Conservation (phyloP, 1,140 invertebrate genomes). For the Berghia stephanieae region DNA sequence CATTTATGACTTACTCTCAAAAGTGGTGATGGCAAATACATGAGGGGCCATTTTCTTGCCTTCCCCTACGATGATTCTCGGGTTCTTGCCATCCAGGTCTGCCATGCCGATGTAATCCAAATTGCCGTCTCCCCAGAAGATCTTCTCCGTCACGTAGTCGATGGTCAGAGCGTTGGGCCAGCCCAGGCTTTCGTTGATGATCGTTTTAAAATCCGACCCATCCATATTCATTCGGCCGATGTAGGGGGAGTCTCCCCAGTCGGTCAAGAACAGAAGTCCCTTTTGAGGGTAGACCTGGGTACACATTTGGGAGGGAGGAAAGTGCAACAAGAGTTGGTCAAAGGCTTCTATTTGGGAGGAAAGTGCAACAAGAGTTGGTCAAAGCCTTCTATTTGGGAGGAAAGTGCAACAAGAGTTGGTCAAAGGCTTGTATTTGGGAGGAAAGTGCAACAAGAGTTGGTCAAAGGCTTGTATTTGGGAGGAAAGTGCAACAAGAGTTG, state of each 20-base stretch:
- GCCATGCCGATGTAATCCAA: constrained; percentile 89
- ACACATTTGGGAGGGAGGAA: constrained; percentile 93
- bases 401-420: too few species aligned
- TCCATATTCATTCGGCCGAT: constrained; percentile 97
- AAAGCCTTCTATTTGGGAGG: too few species aligned
- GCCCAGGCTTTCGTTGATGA: constrained; percentile 95
- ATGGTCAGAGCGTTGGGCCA: constrained; percentile 94
- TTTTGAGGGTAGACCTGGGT: constrained; percentile 87
- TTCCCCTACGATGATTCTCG: constrained; percentile 72
- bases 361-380: too few species aligned
- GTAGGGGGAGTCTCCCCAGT: constrained; percentile 97
- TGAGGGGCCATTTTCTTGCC: constrained; percentile 72
- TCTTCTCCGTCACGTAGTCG: constrained; percentile 92
- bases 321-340: too few species aligned
- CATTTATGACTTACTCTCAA: constrained; percentile 71
- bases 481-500: too few species aligned
- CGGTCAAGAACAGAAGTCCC: constrained; percentile 90
- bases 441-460: too few species aligned
- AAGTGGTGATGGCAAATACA: constrained; percentile 94
- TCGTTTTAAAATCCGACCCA: constrained; percentile 83
- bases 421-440: too few species aligned
- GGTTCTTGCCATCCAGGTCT: constrained; percentile 54
- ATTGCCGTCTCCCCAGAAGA: constrained; percentile 98
- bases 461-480: too few species aligned
- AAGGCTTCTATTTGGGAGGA: too few species aligned